Evolutionary conservation across 2,113 vertebrate genomes (phyloP), one percentile per base, ranked within the genome.

Genomic region (Marmota flaviventris): DNA sequence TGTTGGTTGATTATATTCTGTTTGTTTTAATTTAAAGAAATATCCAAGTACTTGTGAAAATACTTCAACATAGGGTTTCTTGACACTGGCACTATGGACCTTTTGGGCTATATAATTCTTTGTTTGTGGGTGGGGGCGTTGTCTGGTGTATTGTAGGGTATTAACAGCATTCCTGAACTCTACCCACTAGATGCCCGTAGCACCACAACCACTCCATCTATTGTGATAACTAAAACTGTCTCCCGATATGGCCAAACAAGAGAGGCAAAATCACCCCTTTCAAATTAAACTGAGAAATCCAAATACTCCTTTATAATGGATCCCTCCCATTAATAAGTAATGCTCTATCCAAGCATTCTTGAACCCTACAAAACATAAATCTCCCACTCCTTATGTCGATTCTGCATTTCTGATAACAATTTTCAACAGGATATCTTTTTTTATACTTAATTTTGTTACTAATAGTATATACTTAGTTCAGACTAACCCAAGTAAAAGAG

Each of bases 371-470:
- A 95, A 94, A 96, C 56, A 85, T 65, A 85, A 78, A 92, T 27
- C 77, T 27, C 56, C 63, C 51, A 90, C 70, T n/a, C 37, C 27
- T 67, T 69, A 85, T 2, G 12, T 78, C 37, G 45, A 95, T 25
- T 4, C 53, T 86, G 27, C 5, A 45, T 73, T 77, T 58, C 39
- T 88, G 91, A 70, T 85, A 42, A 75, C 29, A 63, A 67, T 73
- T 89, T 95, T 82, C 73, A 89, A 85, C 27, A 65, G 25, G 7
- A 29, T 85, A 1, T 13, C 61, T 70, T 77, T 91, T 45, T 37
- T 94, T 78, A 95, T 53, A 85, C 76, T 82, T 93, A 93, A 84
- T 97, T 87, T 12, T 32, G 34, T 85, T 34, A 89, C 32, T 83
- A 85, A 75, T 67, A 94, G 17, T 92, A 48, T 72, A 76, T 56